These are phyloP conservation scores for Smithornis capensis DNA, from an alignment of 2,113 vertebrate genomes.

Conservation along the genomic window DNA sequence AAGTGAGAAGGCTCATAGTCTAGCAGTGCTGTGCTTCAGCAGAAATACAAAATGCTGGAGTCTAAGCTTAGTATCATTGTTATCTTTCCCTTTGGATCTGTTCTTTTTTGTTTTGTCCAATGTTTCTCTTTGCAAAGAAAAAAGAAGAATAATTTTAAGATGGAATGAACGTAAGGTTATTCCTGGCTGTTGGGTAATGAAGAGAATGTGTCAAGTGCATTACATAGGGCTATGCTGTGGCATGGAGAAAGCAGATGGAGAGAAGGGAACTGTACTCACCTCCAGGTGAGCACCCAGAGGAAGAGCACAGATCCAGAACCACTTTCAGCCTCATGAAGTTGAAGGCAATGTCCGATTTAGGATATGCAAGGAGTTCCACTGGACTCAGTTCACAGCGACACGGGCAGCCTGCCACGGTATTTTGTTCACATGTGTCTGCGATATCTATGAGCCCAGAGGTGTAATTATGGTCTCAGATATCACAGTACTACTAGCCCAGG, in stretches of 20 bases:
- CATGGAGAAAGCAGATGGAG: background rate
- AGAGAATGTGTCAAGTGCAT: background rate
- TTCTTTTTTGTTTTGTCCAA: background rate
- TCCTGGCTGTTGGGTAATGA: background rate
- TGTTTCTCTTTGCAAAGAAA: background rate
- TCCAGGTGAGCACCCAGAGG: rapidly evolving
- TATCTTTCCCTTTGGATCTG: background rate
- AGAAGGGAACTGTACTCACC: background rate
- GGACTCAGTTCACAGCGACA: rapidly evolving
- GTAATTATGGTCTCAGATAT: conserved; percentile 28
- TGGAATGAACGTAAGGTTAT: background rate
- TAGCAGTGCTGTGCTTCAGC: background rate
- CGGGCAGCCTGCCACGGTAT: background rate
- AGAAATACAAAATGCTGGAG: background rate
- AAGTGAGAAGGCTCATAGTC: conserved; percentile 28
- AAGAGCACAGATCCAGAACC: background rate
- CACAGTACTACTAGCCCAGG: background rate
- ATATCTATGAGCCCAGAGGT: background rate
- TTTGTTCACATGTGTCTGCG: background rate
- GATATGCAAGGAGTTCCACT: background rate
- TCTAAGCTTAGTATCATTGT: background rate
- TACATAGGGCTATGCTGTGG: background rate
- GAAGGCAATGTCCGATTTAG: background rate
- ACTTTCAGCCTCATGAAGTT: background rate
- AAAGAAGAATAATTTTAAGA: background rate